Percentiles rank a stretch among this genome's conserved stretches.
Evolutionary conservation across 2,888 invertebrate species (phyloP).

Genomic region (Chrysolina haemoptera): DNA sequence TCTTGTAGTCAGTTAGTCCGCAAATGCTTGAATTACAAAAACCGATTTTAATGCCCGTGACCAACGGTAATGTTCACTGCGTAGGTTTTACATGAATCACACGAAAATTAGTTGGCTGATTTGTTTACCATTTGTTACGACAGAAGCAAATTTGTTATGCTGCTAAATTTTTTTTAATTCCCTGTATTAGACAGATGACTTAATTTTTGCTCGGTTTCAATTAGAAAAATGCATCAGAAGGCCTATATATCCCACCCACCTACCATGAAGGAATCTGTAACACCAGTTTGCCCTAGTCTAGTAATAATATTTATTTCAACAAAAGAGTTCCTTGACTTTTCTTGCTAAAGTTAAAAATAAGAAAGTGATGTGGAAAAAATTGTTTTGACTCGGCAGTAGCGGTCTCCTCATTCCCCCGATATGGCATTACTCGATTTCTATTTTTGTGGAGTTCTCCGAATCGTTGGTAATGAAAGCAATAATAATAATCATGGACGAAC

Average conservation of each 20-base stretch:
- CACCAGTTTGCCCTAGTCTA: neutral
- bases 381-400: too few relatives aligned
- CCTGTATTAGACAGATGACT: neutral
- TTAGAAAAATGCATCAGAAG: neutral
- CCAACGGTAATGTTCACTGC: neutral
- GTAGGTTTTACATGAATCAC: neutral
- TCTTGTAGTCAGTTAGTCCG: constrained; percentile 59
- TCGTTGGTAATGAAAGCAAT: too few relatives aligned
- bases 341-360: too few relatives aligned
- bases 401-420: too few relatives aligned
- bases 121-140: neutral
- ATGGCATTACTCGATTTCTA: too few relatives aligned
- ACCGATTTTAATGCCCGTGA: neutral
- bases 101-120: neutral
- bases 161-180: too few relatives aligned
- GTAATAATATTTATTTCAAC: too few relatives aligned
- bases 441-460: too few relatives aligned
- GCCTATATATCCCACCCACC: neutral
- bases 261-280: neutral
- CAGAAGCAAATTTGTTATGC: too few relatives aligned
- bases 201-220: neutral
- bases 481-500: too few relatives aligned
- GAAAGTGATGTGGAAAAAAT: too few relatives aligned
- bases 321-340: too few relatives aligned
- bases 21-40: neutral